Evolutionary conservation across 2,113 vertebrate genomes (phyloP), one percentile per base, ranked within the genome.

Genomic region (Saimiri boliviensis): DNA sequence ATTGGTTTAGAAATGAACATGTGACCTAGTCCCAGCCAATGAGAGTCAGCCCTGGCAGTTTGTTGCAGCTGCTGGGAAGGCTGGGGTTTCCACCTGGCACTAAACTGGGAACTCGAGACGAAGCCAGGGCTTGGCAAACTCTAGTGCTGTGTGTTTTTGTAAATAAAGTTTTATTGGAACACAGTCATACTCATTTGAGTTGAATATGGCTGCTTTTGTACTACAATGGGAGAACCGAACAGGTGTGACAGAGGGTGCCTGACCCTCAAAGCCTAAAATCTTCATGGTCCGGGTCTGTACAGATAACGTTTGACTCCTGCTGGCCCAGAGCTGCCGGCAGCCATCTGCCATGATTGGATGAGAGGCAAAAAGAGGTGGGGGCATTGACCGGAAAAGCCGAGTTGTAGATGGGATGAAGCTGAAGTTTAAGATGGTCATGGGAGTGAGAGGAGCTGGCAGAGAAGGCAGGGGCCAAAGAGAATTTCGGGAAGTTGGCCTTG

Each of bases 1-100:
- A 25, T 9, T 60, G 66, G 91, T 4, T 74, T 30, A 30, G 35
- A 40, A 27, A 21, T 14, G 13, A 14, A 58, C 89, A 93, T 0
- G 60, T 84, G 86, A 87, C 60, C 81, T 11, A 21, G 1, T 4
- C n/a, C 37, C 66, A 82, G 77, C 86, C 95, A 96, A 42, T 58
- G 30, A 94, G 40, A 82, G 35, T 49, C 20, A 14, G 40, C 12
- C 37, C 47, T 81, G 47, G 21, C 63, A 85, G 68, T 79, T 27
- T 9, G 11, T 3, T 16, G 25, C 52, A 68, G 20, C 23, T 45
- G 2, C 16, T 1, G 35, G 52, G 37, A 32, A 8, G 37, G 25
- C 52, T 32, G 4, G 14, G 12, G 25, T 52, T 86, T 63, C 10
- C 60, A n/a, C 12, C 5, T 20, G 47, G n/a, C 49, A 91, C 85